Evolutionary conservation across 2,113 vertebrate genomes (phyloP), one percentile per base, ranked within the genome.

Genomic region (Psittacus erithacus): DNA sequence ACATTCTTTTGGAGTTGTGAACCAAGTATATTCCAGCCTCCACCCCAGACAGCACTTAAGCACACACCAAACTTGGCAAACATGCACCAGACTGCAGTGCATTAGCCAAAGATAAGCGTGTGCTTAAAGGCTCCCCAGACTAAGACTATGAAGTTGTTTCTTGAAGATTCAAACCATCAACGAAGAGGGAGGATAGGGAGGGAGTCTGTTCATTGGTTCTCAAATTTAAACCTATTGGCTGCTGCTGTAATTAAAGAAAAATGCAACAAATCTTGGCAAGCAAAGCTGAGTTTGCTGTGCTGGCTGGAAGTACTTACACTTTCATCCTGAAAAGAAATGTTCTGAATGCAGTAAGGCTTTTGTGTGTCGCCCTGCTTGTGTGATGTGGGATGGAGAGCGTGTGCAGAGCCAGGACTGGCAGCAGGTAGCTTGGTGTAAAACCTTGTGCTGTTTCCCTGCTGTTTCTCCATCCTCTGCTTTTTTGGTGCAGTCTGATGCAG

Each of bases 151-250:
- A 95, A 90, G 43, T 19, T 52, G 18, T 67, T 93, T 71, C 60
- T 84, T 95, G 76, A 80, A 74, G 64, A 68, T 60, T 94, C 55
- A 90, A 78, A 70, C 44, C 23, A 11, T n/a, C 43, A 88, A 18
- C 2, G 0, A 78, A 79, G 47, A 82, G 47, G 57, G 41, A 52
- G 47, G 47, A 92, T 83, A 90, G 24, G 19, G 27, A 78, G 44
- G 31, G 31, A 84, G 70, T 65, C 52, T 38, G n/a, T 39, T 92
- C 73, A 86, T 91, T 96, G 90, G 83, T 28, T 91, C 35, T 81
- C 47, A 35, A 60, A 38, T 96, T 96, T 91, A 92, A 95, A 92
- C 44, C 43, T 67, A 89, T 84, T 96, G 86, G 92, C 31, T 88
- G 50, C 67, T 53, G 73, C 77, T 62, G 53, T 60, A 93, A 95